These are phyloP conservation scores for Nipponia nippon DNA, from an alignment of 2,113 vertebrate genomes.

Conservation along the genomic window DNA sequence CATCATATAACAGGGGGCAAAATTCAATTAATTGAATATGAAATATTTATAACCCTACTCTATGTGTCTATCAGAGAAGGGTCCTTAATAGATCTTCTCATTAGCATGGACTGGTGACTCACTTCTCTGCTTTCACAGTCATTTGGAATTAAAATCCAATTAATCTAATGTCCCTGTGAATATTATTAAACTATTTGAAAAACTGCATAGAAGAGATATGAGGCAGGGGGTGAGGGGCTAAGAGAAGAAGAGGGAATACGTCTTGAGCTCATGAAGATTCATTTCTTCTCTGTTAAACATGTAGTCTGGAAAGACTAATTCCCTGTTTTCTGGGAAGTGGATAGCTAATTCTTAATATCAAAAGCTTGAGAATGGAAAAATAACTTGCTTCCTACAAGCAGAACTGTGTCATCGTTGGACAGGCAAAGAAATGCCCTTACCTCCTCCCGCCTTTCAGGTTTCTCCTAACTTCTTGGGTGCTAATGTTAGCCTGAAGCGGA, in stretches of 20 bases:
- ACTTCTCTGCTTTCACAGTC: conserved; percentile 87
- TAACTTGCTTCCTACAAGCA: background rate
- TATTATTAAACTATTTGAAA: conserved; percentile 82
- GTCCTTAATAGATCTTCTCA: conserved; percentile 91
- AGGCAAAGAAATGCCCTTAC: background rate
- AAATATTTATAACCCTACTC: conserved; percentile 88
- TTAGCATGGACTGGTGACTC: conserved; percentile 91
- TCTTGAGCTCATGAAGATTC: conserved; percentile 53
- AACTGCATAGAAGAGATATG: conserved; percentile 76
- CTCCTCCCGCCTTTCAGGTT: background rate
- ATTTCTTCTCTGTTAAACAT: conserved; percentile 59
- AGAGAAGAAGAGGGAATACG: conserved; percentile 58
- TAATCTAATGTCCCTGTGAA: conserved; percentile 83
- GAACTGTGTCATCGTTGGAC: background rate
- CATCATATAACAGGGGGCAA: conserved; percentile 74
- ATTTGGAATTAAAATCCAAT: conserved; percentile 86
- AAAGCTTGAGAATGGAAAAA: conserved; percentile 16
- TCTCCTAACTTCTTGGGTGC: background rate
- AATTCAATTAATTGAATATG: conserved; percentile 87
- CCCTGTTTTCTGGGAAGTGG: conserved; percentile 33
- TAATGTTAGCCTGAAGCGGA: background rate
- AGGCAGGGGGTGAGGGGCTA: conserved; percentile 49
- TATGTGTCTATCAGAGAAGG: conserved; percentile 83
- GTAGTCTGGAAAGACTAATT: conserved; percentile 20
- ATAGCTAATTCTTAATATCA: conserved; percentile 14